Conservation (phyloP, 2,888 invertebrate genomes). For the Drosophila atripex region DNA sequence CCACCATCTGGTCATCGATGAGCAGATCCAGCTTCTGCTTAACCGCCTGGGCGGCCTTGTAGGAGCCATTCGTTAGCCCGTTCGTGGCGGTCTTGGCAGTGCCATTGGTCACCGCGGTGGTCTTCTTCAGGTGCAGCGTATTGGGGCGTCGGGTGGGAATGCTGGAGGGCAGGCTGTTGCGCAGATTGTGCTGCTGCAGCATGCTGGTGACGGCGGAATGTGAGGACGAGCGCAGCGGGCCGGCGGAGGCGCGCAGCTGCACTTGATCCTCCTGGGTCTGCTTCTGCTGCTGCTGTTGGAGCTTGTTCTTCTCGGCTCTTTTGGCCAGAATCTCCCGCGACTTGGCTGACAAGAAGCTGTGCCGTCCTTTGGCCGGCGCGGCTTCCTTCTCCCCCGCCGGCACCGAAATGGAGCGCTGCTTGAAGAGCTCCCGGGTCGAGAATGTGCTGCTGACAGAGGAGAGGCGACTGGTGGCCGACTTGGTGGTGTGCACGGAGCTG, state of each 20-base stretch:
- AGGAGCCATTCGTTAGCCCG: constrained; percentile 68
- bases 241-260: constrained; percentile 58
- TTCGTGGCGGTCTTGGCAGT: constrained; percentile 46
- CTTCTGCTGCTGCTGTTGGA: constrained; percentile 72
- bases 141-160: constrained; percentile 82
- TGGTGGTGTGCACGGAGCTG: constrained; percentile 82
- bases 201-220: constrained; percentile 77
- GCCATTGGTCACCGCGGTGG: constrained; percentile 55
- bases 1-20: constrained; percentile 68
- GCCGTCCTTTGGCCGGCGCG: constrained; percentile 63
- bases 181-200: constrained; percentile 73
- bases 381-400: constrained; percentile 71
- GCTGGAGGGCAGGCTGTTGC: constrained; percentile 81
- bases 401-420: constrained; percentile 83
- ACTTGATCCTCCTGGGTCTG: constrained; percentile 62
- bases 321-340: constrained; percentile 83
- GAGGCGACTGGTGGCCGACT: constrained; percentile 81
- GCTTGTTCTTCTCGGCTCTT: constrained; percentile 82
- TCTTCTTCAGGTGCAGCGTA: constrained; percentile 80
- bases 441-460: constrained; percentile 83
- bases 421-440: constrained; percentile 82
- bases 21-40: constrained; percentile 82
- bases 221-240: constrained; percentile 77
- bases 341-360: constrained; percentile 83
- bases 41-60: constrained; percentile 76